These are phyloP conservation scores for Psilanteris sp. DNA, from an alignment of 1,140 invertebrate genomes.

Conservation along the genomic window DNA sequence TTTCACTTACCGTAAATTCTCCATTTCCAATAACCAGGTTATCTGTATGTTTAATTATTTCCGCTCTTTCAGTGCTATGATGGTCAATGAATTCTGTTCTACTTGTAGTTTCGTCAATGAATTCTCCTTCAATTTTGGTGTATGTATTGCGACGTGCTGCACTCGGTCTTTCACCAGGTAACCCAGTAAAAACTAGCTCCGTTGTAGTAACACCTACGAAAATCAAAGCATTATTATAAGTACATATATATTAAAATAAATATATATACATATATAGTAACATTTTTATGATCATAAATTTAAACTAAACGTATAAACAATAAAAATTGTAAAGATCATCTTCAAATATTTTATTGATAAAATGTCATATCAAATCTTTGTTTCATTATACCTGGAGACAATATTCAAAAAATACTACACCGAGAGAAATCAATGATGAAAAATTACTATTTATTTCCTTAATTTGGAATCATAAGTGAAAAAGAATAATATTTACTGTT, in stretches of 20 bases:
- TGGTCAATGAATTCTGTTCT: conserved; percentile 84
- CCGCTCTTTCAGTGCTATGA: conserved; percentile 79
- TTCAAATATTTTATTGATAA: too few species aligned
- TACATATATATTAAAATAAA: conserved; percentile 5
- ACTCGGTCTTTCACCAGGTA: conserved; percentile 83
- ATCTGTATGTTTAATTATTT: conserved; percentile 83
- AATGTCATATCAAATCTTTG: too few species aligned
- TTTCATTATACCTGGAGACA: too few species aligned
- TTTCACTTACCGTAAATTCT: conserved; percentile 76
- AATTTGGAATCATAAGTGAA: too few species aligned
- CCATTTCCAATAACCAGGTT: conserved; percentile 84
- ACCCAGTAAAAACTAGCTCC: conserved; percentile 84
- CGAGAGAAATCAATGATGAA: too few species aligned
- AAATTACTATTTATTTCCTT: too few species aligned
- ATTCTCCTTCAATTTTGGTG: conserved; percentile 88
- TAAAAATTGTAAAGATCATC: too few species aligned
- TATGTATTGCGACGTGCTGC: conserved; percentile 89
- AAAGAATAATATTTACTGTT: too few species aligned
- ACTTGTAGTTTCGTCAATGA: conserved; percentile 84
- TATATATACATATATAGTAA: neutral
- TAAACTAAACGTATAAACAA: too few species aligned
- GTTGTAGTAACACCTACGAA: conserved; percentile 82
- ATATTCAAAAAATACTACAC: too few species aligned
- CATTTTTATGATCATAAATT: too few species aligned
- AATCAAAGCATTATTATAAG: too few species aligned